Evolutionary conservation across 2,888 invertebrate species (phyloP).

Genomic region (Acleris holmiana): DNA sequence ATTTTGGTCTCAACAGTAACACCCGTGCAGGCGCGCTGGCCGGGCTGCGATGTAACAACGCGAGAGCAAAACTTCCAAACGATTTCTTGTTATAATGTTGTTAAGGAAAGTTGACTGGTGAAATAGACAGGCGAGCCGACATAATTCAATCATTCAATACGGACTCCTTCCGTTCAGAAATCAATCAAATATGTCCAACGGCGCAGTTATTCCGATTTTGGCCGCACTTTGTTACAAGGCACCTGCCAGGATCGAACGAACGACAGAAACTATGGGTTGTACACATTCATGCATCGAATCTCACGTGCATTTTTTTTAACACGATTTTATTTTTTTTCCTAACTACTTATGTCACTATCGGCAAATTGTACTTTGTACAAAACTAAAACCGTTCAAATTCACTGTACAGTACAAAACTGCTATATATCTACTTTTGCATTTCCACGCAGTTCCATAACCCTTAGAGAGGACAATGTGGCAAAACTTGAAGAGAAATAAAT

Average conservation of each 20-base stretch:
- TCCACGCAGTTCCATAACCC: slow-evolving; percentile 55
- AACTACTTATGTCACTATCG: slow-evolving; percentile 84
- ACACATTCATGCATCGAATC: slow-evolving; percentile 74
- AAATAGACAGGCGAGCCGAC: neutral
- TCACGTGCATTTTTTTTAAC: slow-evolving; percentile 73
- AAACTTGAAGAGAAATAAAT: slow-evolving; percentile 62
- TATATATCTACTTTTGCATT: slow-evolving; percentile 59
- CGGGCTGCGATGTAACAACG: slow-evolving; percentile 27
- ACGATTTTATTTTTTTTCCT: slow-evolving; percentile 77
- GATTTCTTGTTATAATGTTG: neutral
- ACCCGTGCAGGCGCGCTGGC: slow-evolving; percentile 67
- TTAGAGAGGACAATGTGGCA: slow-evolving; percentile 70
- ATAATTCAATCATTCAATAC: slow-evolving; percentile 20
- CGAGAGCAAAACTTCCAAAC: neutral
- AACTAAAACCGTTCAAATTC: slow-evolving; percentile 72
- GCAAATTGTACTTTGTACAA: slow-evolving; percentile 84
- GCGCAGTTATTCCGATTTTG: slow-evolving; percentile 4
- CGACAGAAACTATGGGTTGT: slow-evolving; percentile 64
- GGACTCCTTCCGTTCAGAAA: slow-evolving; percentile 32
- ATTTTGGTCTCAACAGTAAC: slow-evolving; percentile 83
- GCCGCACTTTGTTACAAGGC: slow-evolving; percentile 24
- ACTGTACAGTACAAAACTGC: slow-evolving; percentile 72
- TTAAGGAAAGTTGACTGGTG: neutral
- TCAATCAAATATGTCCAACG: slow-evolving; percentile 14
- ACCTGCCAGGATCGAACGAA: slow-evolving; percentile 54